Conservation (phyloP, 2,797 vertebrate species). For the Loriculus beryllinus region DNA sequence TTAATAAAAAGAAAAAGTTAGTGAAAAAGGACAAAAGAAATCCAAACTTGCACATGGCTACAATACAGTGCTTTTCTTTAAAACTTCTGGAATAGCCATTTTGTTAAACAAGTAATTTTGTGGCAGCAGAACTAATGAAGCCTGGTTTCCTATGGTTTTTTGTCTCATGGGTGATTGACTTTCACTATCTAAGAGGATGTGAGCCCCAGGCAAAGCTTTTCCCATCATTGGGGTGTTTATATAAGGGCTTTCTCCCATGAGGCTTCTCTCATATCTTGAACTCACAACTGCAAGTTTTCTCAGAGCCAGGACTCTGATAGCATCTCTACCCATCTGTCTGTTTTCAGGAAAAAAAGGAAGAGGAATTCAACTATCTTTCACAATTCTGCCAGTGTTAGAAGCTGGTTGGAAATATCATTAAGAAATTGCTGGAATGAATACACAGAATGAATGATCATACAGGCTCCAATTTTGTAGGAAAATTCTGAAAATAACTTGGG, state of each 20-base stretch:
- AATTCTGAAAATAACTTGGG: not conserved
- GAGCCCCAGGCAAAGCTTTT: slow-evolving; percentile 63
- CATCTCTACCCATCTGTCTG: slow-evolving; percentile 37
- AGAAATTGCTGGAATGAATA: not conserved
- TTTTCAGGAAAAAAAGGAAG: slow-evolving; percentile 6
- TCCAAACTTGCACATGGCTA: not conserved
- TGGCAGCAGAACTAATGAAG: slow-evolving; percentile 48
- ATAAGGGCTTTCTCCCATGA: slow-evolving; percentile 61
- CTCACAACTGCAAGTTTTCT: slow-evolving; percentile 60
- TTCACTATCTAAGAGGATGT: slow-evolving; percentile 64
- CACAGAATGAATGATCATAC: not conserved
- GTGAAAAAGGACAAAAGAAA: not conserved
- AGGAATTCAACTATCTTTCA: not conserved
- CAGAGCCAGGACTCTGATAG: slow-evolving; percentile 43
- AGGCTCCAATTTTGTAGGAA: not conserved
- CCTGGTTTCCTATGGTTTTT: slow-evolving; percentile 51
- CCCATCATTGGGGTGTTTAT: slow-evolving; percentile 64
- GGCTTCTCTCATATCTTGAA: slow-evolving; percentile 53
- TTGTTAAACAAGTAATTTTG: slow-evolving; percentile 28
- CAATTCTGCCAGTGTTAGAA: not conserved
- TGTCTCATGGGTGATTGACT: slow-evolving; percentile 67
- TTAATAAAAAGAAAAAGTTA: not conserved
- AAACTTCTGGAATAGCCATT: slow-evolving; percentile 13
- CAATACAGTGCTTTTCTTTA: not conserved
- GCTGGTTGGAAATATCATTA: not conserved